A percentile compares a stretch with the other conserved stretches of the same genome.
These are phyloP conservation scores for Poeciliopsis gracilis DNA, from an alignment of 2,797 vertebrate genomes.

Conservation along the genomic window DNA sequence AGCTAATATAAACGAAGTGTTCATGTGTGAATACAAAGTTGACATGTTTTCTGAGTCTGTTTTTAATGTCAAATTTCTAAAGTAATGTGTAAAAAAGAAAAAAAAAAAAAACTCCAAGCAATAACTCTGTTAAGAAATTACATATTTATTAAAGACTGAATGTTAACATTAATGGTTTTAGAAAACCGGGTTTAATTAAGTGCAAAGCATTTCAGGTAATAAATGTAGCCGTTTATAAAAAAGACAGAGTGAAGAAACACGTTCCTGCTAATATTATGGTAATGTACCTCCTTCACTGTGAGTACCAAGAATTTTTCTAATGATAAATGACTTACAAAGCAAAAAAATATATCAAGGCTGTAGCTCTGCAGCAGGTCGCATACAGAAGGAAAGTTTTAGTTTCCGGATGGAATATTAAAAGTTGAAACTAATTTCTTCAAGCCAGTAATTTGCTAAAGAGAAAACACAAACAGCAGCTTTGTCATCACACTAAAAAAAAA, in stretches of 20 bases:
- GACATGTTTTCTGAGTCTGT: slow-evolving; percentile 24
- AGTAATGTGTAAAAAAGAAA: neutral
- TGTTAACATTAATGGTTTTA: slow-evolving; percentile 52
- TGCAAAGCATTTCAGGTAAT: slow-evolving; percentile 51
- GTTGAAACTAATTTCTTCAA: slow-evolving; percentile 17
- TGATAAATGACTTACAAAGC: slow-evolving; percentile 35
- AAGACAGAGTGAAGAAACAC: slow-evolving; percentile 30
- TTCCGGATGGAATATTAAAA: slow-evolving; percentile 26
- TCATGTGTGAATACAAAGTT: slow-evolving; percentile 49
- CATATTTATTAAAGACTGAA: slow-evolving; percentile 73
- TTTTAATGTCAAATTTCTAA: neutral
- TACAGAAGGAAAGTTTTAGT: slow-evolving; percentile 27
- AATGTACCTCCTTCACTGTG: slow-evolving; percentile 28
- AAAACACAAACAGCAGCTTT: slow-evolving; percentile 2
- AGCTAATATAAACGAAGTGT: slow-evolving; percentile 25
- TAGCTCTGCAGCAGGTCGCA: slow-evolving; percentile 23
- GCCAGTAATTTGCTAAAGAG: slow-evolving; percentile 15
- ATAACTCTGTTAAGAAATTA: slow-evolving; percentile 40
- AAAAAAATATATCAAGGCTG: slow-evolving; percentile 36
- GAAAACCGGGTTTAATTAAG: slow-evolving; percentile 59
- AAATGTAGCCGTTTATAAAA: slow-evolving; percentile 39
- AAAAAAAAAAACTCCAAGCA: slow-evolving; percentile 17
- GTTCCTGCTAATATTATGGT: slow-evolving; percentile 37
- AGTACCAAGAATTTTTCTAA: slow-evolving; percentile 40
- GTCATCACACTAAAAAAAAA: slow-evolving; percentile 9